phyloP scores from a whole-genome alignment of 2,113 vertebrate genomes.

The Pontoporia blainvillei region DNA sequence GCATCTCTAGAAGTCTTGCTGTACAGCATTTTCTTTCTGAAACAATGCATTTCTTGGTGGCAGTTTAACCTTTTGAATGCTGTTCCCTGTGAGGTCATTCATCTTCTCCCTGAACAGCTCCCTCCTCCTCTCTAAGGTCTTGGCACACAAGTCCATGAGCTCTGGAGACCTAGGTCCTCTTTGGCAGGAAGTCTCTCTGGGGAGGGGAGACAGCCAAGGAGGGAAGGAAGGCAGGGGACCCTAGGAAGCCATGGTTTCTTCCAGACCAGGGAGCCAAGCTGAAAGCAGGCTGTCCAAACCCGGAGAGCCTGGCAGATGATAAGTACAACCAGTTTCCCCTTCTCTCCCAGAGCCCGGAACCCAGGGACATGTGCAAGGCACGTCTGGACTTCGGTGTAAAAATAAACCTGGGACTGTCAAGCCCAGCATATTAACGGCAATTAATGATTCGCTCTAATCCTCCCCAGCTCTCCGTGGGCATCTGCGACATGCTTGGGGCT shows the following conservation, averaged over 20 bases:
- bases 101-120: neutral
- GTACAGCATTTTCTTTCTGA: neutral
- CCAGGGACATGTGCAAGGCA: constrained; percentile 54
- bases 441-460: constrained; percentile 63
- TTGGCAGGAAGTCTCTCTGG: neutral
- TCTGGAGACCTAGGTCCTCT: neutral
- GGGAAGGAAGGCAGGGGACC: neutral
- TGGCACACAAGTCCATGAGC: neutral
- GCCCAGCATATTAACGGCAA: constrained; percentile 73
- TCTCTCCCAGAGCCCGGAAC: constrained; percentile 19
- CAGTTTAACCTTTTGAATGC: neutral
- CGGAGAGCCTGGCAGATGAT: neutral
- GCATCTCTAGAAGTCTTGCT: neutral
- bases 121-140: neutral
- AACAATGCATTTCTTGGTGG: neutral
- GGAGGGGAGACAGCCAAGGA: neutral
- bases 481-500: constrained; percentile 62
- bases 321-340: neutral
- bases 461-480: constrained; percentile 74
- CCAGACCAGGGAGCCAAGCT: neutral
- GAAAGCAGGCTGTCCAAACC: neutral
- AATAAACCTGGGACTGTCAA: constrained; percentile 71
- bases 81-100: neutral
- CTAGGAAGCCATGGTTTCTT: neutral
- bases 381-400: constrained; percentile 57